Evolutionary conservation across 2,888 invertebrate species (phyloP).

Genomic region (Aphidoletes aphidimyza): DNA sequence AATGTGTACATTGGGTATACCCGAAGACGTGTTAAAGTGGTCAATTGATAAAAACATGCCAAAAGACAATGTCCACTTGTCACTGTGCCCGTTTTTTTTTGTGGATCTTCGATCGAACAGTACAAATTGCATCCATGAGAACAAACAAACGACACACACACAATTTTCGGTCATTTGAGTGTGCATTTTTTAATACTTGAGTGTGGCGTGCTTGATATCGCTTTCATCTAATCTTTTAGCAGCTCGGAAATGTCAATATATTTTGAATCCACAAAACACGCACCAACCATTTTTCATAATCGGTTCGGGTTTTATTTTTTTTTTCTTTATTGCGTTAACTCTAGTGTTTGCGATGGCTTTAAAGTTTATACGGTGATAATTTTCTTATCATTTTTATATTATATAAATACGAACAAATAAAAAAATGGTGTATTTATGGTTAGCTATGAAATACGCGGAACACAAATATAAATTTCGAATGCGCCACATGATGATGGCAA

Average conservation of each 20-base stretch:
- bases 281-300: too few relatives aligned
- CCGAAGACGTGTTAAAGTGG: not conserved
- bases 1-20: too few relatives aligned
- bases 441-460: not conserved
- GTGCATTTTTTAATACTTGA: not conserved
- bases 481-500: not conserved
- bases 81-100: not conserved
- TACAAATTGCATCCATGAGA: too few relatives aligned
- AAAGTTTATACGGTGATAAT: not conserved
- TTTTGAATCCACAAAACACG: too few relatives aligned
- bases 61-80: not conserved
- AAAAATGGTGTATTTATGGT: constrained; percentile 24
- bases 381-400: not conserved
- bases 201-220: not conserved
- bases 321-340: not conserved
- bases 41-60: not conserved
- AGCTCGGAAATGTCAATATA: constrained; percentile 19
- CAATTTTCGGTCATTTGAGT: too few relatives aligned
- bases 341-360: not conserved
- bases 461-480: not conserved
- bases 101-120: too few relatives aligned
- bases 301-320: not conserved
- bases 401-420: constrained; percentile 39
- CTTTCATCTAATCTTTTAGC: not conserved
- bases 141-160: too few relatives aligned